Conservation (phyloP, 2,113 vertebrate species). For the Chionodraco myersi region DNA sequence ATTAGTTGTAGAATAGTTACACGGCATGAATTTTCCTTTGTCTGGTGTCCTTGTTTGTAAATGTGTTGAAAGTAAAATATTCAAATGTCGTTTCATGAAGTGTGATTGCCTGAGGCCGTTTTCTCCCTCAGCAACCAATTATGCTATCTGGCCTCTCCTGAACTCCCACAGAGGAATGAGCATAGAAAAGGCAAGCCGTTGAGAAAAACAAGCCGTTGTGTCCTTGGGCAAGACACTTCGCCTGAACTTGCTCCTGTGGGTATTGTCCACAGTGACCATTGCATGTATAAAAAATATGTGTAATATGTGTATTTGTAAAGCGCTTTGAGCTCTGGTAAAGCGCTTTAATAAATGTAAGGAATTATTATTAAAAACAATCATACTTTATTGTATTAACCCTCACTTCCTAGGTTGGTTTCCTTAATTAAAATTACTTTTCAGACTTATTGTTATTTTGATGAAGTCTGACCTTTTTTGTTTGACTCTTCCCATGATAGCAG, state of each 20-base stretch:
- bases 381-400: neutral
- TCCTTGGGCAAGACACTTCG: too few species aligned
- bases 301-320: too few species aligned
- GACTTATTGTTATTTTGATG: neutral
- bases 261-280: too few species aligned
- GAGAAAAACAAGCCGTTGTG: neutral
- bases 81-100: neutral
- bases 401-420: neutral
- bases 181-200: constrained; percentile 6
- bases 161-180: constrained; percentile 10
- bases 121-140: constrained; percentile 3
- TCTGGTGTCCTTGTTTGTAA: neutral
- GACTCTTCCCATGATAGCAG: neutral
- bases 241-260: too few species aligned
- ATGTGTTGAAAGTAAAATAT: neutral
- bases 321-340: too few species aligned
- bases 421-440: neutral
- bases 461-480: neutral
- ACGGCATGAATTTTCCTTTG: neutral
- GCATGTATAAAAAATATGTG: too few species aligned
- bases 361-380: neutral
- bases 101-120: too few species aligned
- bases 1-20: neutral
- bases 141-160: constrained; percentile 1
- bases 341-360: too few species aligned